A percentile compares a stretch with the other conserved stretches of the same genome.
Evolutionary conservation across 1,140 invertebrate species (phyloP).

Genomic region (Magallana ariakensis): DNA sequence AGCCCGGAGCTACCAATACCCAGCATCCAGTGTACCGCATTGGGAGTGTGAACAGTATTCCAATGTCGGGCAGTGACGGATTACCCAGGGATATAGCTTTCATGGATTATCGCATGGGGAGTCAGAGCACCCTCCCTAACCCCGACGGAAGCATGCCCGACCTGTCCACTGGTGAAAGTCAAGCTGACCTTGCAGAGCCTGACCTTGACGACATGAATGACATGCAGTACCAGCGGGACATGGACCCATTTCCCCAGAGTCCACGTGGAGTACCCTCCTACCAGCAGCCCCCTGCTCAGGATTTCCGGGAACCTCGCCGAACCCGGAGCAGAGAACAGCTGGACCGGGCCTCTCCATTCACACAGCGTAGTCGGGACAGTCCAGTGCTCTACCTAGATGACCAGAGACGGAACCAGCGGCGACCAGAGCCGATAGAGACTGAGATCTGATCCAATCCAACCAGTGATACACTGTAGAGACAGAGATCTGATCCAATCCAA

Average conservation of each 20-base stretch:
- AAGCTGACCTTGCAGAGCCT: not conserved
- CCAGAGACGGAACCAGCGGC: conserved; percentile 16
- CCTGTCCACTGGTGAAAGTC: conserved; percentile 16
- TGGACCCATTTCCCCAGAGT: conserved; percentile 6
- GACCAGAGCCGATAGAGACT: conserved; percentile 47
- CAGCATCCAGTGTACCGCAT: conserved; percentile 34
- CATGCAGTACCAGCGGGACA: not conserved
- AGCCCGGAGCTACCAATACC: not conserved
- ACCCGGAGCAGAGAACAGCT: not conserved
- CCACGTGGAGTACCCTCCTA: not conserved
- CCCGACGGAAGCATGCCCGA: conserved; percentile 28
- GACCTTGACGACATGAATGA: conserved; percentile 37
- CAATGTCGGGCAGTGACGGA: not conserved
- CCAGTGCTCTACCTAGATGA: conserved; percentile 43
- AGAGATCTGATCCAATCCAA: conserved; percentile 26
- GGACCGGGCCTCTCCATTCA: not conserved
- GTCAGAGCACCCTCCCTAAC: conserved; percentile 22
- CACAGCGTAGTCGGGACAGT: not conserved
- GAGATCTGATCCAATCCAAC: conserved; percentile 27
- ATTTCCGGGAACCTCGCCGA: not conserved
- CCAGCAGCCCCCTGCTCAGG: not conserved
- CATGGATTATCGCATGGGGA: conserved; percentile 39
- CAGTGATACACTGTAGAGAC: conserved; percentile 10
- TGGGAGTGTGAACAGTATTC: conserved; percentile 15
- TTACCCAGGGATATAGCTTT: conserved; percentile 8